Base-by-base conservation (phyloP, 2,888 invertebrate species). In the Eurytoma californica region DNA sequence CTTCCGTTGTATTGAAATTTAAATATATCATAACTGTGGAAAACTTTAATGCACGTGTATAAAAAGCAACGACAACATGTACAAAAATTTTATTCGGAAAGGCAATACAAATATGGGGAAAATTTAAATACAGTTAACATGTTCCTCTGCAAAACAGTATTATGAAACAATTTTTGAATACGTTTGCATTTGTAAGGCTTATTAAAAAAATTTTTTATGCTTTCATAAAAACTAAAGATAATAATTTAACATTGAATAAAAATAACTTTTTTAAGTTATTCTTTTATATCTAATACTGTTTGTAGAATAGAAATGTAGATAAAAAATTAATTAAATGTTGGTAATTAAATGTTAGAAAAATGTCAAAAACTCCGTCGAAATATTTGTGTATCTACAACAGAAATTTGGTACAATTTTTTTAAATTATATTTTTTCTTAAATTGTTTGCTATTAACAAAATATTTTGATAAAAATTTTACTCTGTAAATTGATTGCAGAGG, bases 401-500 rank as follows among this genome's bases (percentile, higher is more conserved):
- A 39, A 39, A 39, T 3, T 39, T 63, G 12, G 13, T 5, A 47
- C n/a, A 63, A n/a, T 9, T 63, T 30, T 63, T 63, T 9, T 9
- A 18, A 63, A 9, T 4, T 14, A 39, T 47, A 4, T 63, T 39
- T 47, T 24, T 16, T n/a, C 47, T 47, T 63, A 2, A 2, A 63
- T 39, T 63, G 39, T 63, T 47, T 61, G 0, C 16, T 9, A 16
- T 1, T 0, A 18, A 30, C 16, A 61, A 61, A 39, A 63, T 61
- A 16, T 63, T 39, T 63, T 63, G 39, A 39, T 63, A 18, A 63
- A 18, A 18, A 63, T 63, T 63, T 63, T 63, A 39, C 18, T 18
- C 47, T 3, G n/a, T 20, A 58, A 58, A 58, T 12, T 58, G 16
- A 60, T 7, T 24, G 13, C 1, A n/a, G 12, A 58, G 1, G 20